Conservation (phyloP, 1,140 invertebrate species). For the Euwallacea similis region DNA sequence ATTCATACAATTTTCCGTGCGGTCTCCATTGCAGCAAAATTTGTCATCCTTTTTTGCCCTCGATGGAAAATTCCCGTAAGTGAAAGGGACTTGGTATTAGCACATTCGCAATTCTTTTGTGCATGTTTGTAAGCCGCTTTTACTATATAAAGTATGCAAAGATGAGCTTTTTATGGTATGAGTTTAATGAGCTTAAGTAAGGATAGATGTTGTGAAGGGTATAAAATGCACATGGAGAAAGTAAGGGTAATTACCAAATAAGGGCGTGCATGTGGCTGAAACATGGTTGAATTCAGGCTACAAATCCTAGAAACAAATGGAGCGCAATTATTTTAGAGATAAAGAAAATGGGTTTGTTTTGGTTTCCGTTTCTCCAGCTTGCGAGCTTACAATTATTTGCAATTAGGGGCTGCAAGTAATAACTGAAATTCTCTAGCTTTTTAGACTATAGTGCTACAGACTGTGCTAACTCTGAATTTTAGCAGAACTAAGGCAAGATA, state of each 20-base stretch:
- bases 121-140: slow-evolving; percentile 1
- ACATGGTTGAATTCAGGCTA: slow-evolving; percentile 5
- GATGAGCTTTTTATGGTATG: neutral
- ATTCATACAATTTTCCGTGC: slow-evolving; percentile 11
- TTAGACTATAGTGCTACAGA: no score
- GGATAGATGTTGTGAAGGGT: neutral
- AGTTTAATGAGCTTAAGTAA: neutral
- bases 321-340: neutral
- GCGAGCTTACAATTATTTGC: neutral
- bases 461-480: no score
- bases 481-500: no score
- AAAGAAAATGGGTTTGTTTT: slow-evolving; percentile 8
- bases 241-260: neutral
- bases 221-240: neutral
- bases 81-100: slow-evolving; percentile 7
- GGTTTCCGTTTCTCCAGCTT: neutral
- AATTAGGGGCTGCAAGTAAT: neutral
- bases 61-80: neutral
- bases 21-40: slow-evolving; percentile 1
- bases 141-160: slow-evolving; percentile 6
- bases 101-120: slow-evolving; percentile 12
- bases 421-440: neutral
- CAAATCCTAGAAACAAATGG: slow-evolving; percentile 5
- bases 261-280: neutral
- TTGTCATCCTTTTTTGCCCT: slow-evolving; percentile 1